Base-by-base conservation (phyloP, 2,113 vertebrate genomes). In the Ctenodactylus gundi region DNA sequence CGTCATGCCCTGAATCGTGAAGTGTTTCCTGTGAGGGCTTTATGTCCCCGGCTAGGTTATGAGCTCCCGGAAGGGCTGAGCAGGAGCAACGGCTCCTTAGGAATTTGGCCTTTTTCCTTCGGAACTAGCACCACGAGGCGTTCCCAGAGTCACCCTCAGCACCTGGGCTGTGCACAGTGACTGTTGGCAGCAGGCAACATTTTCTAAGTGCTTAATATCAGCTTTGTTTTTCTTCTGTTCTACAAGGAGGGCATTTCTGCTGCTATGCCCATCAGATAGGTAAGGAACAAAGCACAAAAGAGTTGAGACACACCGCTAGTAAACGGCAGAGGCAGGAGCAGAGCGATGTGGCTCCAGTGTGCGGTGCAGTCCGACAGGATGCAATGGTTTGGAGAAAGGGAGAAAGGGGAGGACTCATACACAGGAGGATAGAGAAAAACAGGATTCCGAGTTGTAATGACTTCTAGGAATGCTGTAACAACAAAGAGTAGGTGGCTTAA, bases 51-150 rank as follows among this genome's bases (percentile, higher is more conserved):
- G 31, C 85, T 55, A 85, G 65, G 81, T 65, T 39, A 77, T 51
- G 36, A 85, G 60, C n/a, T 68, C 77, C 67, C 72, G 55, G 64
- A 88, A 62, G 75, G 11, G n/a, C 55, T 78, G 73, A 53, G 60
- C 2, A 55, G 51, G 20, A 95, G 53, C 21, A 51, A 77, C 68
- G 75, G 70, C 80, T 84, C 46, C 15, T 0, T 39, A 46, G 68
- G 76, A n/a, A 20, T 18, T 23, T 7, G 39, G 85, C 60, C 55
- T 55, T 3, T 0, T 77, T 85, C 49, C n/a, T 82, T 88, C 34
- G 17, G 34, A 23, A 10, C 36, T n/a, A 46, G 29, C 46, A 72
- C 46, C 2, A 20, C 0, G 0, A 21, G 34, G 8, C 6, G 4
- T 41, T 21, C n/a, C 34, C 20, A 3, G 51, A 57, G 23, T 8